A percentile compares a stretch with the other conserved stretches of the same genome.
phyloP scores from a whole-genome alignment of 2,888 invertebrate species.

The Gasteruption jaculator region DNA sequence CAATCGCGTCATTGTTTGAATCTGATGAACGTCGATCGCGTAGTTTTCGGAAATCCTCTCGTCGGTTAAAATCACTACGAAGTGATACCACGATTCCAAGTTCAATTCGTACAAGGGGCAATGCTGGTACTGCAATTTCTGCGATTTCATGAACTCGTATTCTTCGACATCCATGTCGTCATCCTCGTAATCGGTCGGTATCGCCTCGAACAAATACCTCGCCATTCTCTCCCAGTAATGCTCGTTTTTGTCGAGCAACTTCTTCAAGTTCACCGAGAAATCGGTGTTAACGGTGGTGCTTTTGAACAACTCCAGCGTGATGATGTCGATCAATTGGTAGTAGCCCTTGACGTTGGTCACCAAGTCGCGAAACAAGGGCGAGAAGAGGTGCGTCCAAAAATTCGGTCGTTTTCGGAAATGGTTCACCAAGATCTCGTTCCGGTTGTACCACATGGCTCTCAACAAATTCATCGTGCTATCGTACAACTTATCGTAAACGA shows the following conservation, averaged over 20 bases:
- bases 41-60: constrained; percentile 36
- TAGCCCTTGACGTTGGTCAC: constrained; percentile 40
- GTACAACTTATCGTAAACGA: constrained; percentile 44
- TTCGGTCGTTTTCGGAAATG: constrained; percentile 45
- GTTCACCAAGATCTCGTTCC: constrained; percentile 48
- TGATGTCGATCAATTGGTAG: constrained; percentile 45
- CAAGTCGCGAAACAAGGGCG: constrained; percentile 43
- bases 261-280: constrained; percentile 40
- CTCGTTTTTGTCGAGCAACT: constrained; percentile 38
- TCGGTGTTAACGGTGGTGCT: constrained; percentile 40
- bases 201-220: constrained; percentile 34
- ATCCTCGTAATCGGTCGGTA: constrained; percentile 19
- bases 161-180: background rate
- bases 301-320: constrained; percentile 48
- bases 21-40: constrained; percentile 32
- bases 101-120: constrained; percentile 45
- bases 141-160: background rate
- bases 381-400: constrained; percentile 47
- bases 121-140: constrained; percentile 6
- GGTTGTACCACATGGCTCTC: constrained; percentile 50
- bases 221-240: constrained; percentile 39
- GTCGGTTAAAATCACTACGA: constrained; percentile 46
- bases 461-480: constrained; percentile 47
- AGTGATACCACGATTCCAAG: constrained; percentile 47
- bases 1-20: constrained; percentile 35